Evolutionary conservation across 2,797 vertebrate genomes (phyloP), one percentile per base, ranked within the genome.

Genomic region (Myotis findleyi): DNA sequence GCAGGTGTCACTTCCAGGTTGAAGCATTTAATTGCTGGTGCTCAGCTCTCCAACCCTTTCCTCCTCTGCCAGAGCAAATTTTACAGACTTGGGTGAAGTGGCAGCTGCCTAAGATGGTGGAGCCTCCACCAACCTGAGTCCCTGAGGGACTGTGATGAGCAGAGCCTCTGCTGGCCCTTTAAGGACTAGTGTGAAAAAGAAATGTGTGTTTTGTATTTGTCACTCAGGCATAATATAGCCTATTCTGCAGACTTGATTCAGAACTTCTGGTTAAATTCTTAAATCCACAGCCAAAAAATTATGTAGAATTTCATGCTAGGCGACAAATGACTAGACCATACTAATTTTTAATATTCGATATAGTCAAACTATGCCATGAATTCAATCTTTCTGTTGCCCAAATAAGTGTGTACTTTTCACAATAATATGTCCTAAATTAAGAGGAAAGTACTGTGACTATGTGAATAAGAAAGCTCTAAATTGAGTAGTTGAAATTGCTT

Each of bases 381-480:
- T 36, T 86, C n/a, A 38, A 80, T 71, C 73, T 80, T 93, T 73
- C n/a, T 49, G 75, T 75, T 86, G 38, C 66, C 72, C 44, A 13
- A 84, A 64, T 55, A 71, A 69, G 21, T 53, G 13, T 10, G 0
- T 64, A 49, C 10, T 90, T 90, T 20, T 57, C 30, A 14, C 2
- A 72, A 1, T 57, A 51, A 66, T 27, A 62, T 25, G 38, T 33
- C 9, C 5, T 86, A 69, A 72, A 21, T 36, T 75, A 53, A 55
- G 91, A 59, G 6, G 72, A 82, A 76, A 76, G 21, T 13, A 33
- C 1, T n/a, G n/a, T 51, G 20, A 38, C 5, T 66, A 75, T 27
- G 41, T 89, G 55, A 73, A 94, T 47, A 84, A 41, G 36, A 64
- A 47, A 38, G 33, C 47, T 92, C 81, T 85, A 86, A 89, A 90